A percentile compares a stretch with the other conserved stretches of the same genome.
phyloP scores from a whole-genome alignment of 2,797 vertebrate genomes.

The Danio tinwini region DNA sequence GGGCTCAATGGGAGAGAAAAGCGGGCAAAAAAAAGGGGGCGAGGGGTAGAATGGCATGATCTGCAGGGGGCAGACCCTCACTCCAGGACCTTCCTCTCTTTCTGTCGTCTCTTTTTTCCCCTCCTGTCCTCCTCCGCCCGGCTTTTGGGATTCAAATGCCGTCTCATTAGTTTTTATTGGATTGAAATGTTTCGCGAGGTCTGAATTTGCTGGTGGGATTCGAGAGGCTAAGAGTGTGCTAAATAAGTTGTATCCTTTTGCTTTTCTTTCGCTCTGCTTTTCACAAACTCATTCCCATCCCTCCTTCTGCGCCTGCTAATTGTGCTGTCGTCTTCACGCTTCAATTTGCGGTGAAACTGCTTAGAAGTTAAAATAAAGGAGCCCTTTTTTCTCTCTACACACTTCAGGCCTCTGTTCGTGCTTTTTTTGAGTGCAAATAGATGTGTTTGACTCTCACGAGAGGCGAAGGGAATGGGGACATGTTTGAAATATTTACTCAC shows the following conservation, averaged over 20 bases:
- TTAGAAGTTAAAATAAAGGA: slow-evolving; percentile 44
- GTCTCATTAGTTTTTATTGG: slow-evolving; percentile 78
- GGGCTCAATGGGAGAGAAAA: slow-evolving; percentile 51
- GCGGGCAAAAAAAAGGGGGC: slow-evolving; percentile 38
- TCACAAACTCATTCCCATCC: slow-evolving; percentile 62
- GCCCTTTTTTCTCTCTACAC: slow-evolving; percentile 24
- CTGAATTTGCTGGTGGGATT: slow-evolving; percentile 42
- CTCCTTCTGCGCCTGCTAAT: slow-evolving; percentile 63
- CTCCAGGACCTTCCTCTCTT: slow-evolving; percentile 56
- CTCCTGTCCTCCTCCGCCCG: slow-evolving; percentile 57
- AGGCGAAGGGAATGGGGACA: slow-evolving; percentile 13
- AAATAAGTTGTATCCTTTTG: slow-evolving; percentile 59
- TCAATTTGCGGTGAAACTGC: slow-evolving; percentile 30
- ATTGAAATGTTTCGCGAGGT: slow-evolving; percentile 64
- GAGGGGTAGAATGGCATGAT: slow-evolving; percentile 49
- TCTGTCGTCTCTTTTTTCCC: slow-evolving; percentile 52
- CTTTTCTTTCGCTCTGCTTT: slow-evolving; percentile 47
- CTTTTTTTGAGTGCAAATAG: slow-evolving; percentile 36
- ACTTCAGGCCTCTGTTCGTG: slow-evolving; percentile 34
- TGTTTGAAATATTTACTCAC: slow-evolving; percentile 1
- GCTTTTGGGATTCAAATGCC: slow-evolving; percentile 76
- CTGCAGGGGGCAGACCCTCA: slow-evolving; percentile 56
- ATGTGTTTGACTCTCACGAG: slow-evolving; percentile 39
- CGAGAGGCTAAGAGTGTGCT: slow-evolving; percentile 43
- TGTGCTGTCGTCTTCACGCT: slow-evolving; percentile 48